Evolutionary conservation across 2,113 vertebrate genomes (phyloP).

Genomic region (Trematocara variabile): DNA sequence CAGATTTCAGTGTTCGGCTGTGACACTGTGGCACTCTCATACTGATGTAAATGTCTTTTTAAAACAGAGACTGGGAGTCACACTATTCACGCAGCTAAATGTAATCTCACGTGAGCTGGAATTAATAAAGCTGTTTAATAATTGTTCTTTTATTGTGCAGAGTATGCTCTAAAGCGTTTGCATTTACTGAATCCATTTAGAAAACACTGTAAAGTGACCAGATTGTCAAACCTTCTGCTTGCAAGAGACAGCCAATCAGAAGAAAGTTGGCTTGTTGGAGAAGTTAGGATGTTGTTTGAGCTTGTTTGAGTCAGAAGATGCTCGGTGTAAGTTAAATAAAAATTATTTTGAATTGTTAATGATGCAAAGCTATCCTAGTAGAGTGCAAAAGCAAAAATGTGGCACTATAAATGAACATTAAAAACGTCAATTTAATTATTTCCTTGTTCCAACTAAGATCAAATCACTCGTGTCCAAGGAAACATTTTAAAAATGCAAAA

Average conservation of each 20-base stretch:
- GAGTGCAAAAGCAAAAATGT: fast-evolving
- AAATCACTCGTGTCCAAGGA: not conserved
- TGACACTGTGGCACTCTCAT: not conserved
- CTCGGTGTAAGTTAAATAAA: not conserved
- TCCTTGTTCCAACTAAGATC: not conserved
- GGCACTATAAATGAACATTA: not conserved
- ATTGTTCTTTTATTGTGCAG: not conserved
- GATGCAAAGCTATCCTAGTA: not conserved
- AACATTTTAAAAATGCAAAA: not conserved
- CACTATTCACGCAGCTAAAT: not conserved
- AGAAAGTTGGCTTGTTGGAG: not conserved
- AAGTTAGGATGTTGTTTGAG: not conserved
- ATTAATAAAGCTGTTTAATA: not conserved
- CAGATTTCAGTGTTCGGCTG: not conserved
- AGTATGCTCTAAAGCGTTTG: not conserved
- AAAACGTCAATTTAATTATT: not conserved
- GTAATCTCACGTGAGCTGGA: not conserved
- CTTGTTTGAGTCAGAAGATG: not conserved
- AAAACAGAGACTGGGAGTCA: not conserved
- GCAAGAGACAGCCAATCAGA: not conserved
- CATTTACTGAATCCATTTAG: not conserved
- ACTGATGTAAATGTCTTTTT: not conserved
- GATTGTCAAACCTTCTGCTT: not conserved
- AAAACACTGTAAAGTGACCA: fast-evolving
- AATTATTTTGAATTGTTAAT: not conserved